A percentile compares a stretch with the other conserved stretches of the same genome.
phyloP scores from a whole-genome alignment of 2,113 vertebrate species.

The Otolemur garnettii region DNA sequence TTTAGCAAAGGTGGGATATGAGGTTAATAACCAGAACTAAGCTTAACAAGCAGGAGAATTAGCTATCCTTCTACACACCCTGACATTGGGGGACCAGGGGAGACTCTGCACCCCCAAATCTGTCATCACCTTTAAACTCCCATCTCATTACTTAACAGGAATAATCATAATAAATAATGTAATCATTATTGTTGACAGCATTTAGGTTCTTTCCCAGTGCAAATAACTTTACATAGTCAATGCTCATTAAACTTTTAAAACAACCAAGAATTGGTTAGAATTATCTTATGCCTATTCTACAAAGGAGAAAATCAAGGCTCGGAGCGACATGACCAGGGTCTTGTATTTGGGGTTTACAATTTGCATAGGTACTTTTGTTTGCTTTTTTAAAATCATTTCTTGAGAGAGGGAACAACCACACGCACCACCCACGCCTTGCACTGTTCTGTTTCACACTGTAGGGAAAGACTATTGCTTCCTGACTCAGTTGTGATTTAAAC shows the following conservation, averaged over 20 bases:
- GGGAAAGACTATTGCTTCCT: neutral
- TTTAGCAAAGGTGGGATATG: neutral
- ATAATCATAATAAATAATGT: neutral
- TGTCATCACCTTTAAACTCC: neutral
- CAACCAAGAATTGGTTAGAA: neutral
- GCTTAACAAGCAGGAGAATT: neutral
- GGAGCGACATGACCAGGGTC: neutral
- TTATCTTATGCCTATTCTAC: neutral
- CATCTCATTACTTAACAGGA: neutral
- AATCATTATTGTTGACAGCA: neutral
- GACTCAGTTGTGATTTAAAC: neutral
- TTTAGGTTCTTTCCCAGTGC: neutral
- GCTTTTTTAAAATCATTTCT: neutral
- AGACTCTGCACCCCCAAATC: neutral
- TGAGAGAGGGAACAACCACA: neutral
- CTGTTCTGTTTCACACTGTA: neutral
- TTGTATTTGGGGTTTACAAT: neutral
- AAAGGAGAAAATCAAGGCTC: conserved; percentile 24
- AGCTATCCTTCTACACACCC: accelerated
- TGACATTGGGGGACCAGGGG: neutral
- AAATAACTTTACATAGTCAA: neutral
- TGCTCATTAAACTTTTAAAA: neutral
- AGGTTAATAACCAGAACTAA: neutral
- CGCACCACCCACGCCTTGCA: neutral
- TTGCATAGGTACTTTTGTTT: neutral